Evolutionary conservation across 2,113 vertebrate genomes (phyloP).

Genomic region (Mixornis gularis): DNA sequence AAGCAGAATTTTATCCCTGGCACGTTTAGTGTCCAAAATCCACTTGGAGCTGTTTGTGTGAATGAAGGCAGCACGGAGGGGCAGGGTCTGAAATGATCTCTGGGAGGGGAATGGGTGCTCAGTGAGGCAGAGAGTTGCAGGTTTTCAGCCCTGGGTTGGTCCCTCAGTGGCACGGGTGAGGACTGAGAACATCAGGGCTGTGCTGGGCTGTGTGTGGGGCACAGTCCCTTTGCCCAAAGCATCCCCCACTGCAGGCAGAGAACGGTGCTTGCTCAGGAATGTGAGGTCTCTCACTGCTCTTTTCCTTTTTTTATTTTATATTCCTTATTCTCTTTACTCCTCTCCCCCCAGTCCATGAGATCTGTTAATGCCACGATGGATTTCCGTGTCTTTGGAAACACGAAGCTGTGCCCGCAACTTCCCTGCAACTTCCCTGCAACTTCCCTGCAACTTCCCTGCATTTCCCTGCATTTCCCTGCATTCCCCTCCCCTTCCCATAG

Average conservation of each 20-base stretch:
- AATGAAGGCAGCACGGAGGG: background rate
- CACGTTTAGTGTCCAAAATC: background rate
- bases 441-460: background rate
- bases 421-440: background rate
- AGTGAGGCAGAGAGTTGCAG: background rate
- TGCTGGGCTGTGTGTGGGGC: background rate
- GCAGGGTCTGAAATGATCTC: background rate
- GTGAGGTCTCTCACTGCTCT: background rate
- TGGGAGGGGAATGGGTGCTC: background rate
- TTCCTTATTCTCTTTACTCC: background rate
- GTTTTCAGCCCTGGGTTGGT: background rate
- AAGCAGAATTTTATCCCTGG: background rate
- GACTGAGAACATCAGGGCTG: rapidly evolving
- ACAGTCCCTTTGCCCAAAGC: background rate
- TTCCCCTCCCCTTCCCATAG: too few species aligned
- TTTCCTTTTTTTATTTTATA: background rate
- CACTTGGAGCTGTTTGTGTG: background rate
- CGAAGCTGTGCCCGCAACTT: background rate
- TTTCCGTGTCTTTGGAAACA: background rate
- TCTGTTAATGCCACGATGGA: background rate
- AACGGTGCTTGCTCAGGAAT: background rate
- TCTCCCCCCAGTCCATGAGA: rapidly evolving
- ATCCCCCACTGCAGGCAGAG: background rate
- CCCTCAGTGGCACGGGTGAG: background rate
- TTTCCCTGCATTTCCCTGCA: background rate